A percentile compares a stretch with the other conserved stretches of the same genome.
Evolutionary conservation across 2,888 invertebrate genomes (phyloP).

Genomic region (Chrysina gloriosa): DNA sequence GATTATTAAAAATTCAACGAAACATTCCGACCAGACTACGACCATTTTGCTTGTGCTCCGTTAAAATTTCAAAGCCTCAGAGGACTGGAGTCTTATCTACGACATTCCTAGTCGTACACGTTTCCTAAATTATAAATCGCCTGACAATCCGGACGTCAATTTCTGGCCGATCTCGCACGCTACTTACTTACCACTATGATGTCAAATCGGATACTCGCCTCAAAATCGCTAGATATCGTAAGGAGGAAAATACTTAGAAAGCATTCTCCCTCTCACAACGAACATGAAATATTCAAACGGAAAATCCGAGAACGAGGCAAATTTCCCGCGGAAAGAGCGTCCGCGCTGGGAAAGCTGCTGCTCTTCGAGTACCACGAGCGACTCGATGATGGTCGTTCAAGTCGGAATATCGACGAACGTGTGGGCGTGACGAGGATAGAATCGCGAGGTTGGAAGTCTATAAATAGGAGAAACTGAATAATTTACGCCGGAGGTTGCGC

Average conservation of each 20-base stretch:
- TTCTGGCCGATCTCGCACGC: neutral
- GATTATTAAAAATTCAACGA: no score
- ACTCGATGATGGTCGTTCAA: no score
- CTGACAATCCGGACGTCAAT: neutral
- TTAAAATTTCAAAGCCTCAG: no score
- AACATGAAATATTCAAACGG: neutral
- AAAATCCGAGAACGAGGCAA: neutral
- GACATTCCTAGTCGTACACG: neutral
- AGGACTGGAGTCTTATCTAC: no score
- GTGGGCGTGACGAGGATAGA: neutral
- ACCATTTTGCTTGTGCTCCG: no score
- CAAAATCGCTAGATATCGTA: neutral
- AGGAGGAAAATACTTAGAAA: neutral
- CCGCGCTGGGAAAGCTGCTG: no score
- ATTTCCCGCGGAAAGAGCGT: conserved; percentile 4
- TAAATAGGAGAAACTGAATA: conserved; percentile 3
- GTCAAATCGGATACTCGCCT: conserved; percentile 5
- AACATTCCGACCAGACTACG: no score
- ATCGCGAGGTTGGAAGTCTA: neutral
- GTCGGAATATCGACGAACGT: no score
- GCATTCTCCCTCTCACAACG: neutral
- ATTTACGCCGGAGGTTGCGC: neutral
- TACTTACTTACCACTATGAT: no score
- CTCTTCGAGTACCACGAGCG: no score
- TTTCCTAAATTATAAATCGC: neutral